These are phyloP conservation scores for Lota lota DNA, from an alignment of 2,113 vertebrate species.

Conservation along the genomic window DNA sequence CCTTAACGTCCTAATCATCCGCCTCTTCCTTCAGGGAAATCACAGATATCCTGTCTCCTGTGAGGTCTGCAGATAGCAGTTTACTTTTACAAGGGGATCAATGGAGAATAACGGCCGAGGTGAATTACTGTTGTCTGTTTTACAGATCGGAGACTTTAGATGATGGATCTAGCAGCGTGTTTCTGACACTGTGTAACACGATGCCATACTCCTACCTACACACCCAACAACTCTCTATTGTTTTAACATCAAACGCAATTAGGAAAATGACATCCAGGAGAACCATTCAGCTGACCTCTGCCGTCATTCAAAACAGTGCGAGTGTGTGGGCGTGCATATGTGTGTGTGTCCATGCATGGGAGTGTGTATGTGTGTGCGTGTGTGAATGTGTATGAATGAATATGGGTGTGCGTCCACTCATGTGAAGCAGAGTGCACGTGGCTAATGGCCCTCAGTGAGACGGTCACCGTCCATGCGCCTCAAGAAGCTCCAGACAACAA, in stretches of 20 bases:
- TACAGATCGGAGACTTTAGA: not conserved
- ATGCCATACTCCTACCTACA: not conserved
- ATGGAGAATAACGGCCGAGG: not conserved
- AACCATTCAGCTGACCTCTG: not conserved
- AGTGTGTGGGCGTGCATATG: not conserved
- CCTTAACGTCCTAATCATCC: too few relatives aligned
- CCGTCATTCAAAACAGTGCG: not conserved
- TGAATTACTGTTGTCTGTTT: not conserved
- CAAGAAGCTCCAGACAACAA: slow-evolving; percentile 23
- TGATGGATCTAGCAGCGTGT: too few relatives aligned
- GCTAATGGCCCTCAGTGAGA: slow-evolving; percentile 11
- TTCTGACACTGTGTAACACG: not conserved
- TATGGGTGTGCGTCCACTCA: not conserved
- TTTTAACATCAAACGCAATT: slow-evolving; percentile 10
- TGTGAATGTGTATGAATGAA: not conserved
- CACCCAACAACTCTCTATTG: not conserved
- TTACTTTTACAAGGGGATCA: not conserved
- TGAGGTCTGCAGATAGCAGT: not conserved
- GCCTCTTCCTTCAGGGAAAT: not conserved
- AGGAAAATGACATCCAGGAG: slow-evolving; percentile 1
- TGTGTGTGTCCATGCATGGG: not conserved
- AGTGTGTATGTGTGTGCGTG: not conserved
- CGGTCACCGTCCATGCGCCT: slow-evolving; percentile 14
- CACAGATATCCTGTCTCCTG: not conserved
- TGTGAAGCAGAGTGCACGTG: slow-evolving; percentile 1